Evolutionary conservation across 2,888 invertebrate genomes (phyloP).

Genomic region (Lymantria dispar): DNA sequence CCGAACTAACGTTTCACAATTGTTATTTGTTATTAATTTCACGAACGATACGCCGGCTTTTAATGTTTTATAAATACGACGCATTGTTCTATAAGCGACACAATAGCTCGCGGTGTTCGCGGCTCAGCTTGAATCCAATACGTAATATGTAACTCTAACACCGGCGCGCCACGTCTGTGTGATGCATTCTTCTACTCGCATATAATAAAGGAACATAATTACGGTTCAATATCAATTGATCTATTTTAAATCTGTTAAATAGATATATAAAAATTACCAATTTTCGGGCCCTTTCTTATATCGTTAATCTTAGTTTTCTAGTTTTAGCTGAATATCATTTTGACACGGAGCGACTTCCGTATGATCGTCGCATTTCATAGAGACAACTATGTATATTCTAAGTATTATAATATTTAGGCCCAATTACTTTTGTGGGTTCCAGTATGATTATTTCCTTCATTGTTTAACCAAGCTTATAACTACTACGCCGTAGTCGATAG

Average conservation of each 20-base stretch:
- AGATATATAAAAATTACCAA: neutral
- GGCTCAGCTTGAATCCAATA: constrained; percentile 68
- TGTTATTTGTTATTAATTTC: constrained; percentile 83
- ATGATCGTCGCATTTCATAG: no score
- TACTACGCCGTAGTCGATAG: no score
- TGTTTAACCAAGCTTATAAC: no score
- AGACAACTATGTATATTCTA: no score
- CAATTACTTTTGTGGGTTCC: no score
- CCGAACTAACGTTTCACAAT: constrained; percentile 80
- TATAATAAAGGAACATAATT: constrained; percentile 31
- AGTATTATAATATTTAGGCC: no score
- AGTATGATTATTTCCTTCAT: no score
- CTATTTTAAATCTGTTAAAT: neutral
- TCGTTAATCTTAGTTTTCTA: no score
- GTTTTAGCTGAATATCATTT: no score
- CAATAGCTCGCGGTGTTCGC: constrained; percentile 73
- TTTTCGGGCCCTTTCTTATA: neutral
- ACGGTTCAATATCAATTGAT: neutral
- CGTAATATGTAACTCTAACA: constrained; percentile 61
- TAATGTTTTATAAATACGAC: constrained; percentile 82
- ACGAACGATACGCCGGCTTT: constrained; percentile 80
- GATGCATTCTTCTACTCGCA: constrained; percentile 58
- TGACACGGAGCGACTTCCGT: no score
- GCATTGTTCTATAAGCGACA: constrained; percentile 80
- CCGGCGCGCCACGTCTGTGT: constrained; percentile 48